These are phyloP conservation scores for Molossus molossus DNA, from an alignment of 2,797 vertebrate genomes.

Conservation along the genomic window DNA sequence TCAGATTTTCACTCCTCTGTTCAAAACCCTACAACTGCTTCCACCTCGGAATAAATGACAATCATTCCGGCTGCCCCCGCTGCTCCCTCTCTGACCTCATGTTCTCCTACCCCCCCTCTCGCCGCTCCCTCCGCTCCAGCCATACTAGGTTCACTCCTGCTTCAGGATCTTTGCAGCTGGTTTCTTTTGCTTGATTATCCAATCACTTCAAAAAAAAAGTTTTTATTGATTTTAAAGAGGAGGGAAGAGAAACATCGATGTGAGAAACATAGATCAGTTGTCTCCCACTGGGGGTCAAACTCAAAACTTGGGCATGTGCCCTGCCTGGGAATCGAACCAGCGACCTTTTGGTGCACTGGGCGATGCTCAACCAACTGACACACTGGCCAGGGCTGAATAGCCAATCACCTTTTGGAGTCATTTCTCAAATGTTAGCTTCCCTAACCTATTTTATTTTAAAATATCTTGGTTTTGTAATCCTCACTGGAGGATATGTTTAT, in stretches of 20 bases:
- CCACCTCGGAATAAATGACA: not conserved
- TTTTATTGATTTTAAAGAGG: too few species aligned
- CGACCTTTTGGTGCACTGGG: too few species aligned
- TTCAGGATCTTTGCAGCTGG: not conserved
- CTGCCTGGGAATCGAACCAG: too few species aligned
- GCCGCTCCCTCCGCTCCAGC: not conserved
- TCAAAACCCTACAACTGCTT: not conserved
- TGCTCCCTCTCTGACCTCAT: not conserved
- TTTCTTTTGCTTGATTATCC: not conserved
- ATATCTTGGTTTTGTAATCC: too few species aligned
- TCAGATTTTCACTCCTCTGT: not conserved
- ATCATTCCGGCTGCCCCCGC: not conserved
- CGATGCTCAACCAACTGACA: too few species aligned
- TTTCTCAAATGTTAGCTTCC: constrained; percentile 15
- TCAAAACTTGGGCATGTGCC: too few species aligned
- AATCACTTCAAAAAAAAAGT: not conserved
- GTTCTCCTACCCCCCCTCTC: not conserved
- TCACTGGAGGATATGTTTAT: too few species aligned
- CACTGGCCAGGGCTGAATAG: not conserved
- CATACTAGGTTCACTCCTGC: not conserved
- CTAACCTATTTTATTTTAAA: constrained; percentile 38
- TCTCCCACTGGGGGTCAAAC: too few species aligned
- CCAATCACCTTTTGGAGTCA: not conserved
- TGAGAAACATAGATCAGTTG: too few species aligned
- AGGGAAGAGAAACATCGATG: too few species aligned